Percentiles rank a stretch among this genome's conserved stretches.
These are phyloP conservation scores for Chrysochloris asiatica DNA, from an alignment of 2,113 vertebrate genomes.

Conservation along the genomic window DNA sequence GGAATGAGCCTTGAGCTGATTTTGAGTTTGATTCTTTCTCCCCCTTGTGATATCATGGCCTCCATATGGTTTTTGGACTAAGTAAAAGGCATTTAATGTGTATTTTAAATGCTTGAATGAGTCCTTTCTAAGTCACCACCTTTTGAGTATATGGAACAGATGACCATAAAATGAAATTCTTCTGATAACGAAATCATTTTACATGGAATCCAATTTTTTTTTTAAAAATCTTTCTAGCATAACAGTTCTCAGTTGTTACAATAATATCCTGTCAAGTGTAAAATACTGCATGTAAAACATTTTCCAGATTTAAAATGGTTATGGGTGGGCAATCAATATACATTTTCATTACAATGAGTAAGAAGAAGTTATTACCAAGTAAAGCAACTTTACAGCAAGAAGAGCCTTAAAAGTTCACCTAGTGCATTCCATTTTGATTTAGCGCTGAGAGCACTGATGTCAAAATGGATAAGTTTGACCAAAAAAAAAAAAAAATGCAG, in stretches of 20 bases:
- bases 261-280: slow-evolving; percentile 38
- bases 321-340: slow-evolving; percentile 22
- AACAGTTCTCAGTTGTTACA: background rate
- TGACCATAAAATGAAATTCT: slow-evolving; percentile 36
- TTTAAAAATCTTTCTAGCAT: slow-evolving; percentile 25
- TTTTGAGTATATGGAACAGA: slow-evolving; percentile 25
- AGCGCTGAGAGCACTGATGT: background rate
- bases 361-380: slow-evolving; percentile 16
- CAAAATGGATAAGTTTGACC: background rate
- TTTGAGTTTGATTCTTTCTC: no score
- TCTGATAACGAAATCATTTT: slow-evolving; percentile 7
- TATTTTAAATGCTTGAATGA: slow-evolving; percentile 15
- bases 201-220: background rate
- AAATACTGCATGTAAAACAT: slow-evolving; percentile 23
- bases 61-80: no score
- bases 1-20: no score
- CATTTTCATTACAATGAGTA: slow-evolving; percentile 25
- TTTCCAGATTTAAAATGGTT: slow-evolving; percentile 53
- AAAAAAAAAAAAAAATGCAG: background rate
- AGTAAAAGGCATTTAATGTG: background rate
- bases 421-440: background rate
- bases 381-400: slow-evolving; percentile 20
- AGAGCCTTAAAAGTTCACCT: slow-evolving; percentile 4
- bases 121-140: background rate
- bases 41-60: no score